A percentile compares a stretch with the other conserved stretches of the same genome.
Evolutionary conservation across 1,140 invertebrate genomes (phyloP).

Genomic region (Apis dorsata): DNA sequence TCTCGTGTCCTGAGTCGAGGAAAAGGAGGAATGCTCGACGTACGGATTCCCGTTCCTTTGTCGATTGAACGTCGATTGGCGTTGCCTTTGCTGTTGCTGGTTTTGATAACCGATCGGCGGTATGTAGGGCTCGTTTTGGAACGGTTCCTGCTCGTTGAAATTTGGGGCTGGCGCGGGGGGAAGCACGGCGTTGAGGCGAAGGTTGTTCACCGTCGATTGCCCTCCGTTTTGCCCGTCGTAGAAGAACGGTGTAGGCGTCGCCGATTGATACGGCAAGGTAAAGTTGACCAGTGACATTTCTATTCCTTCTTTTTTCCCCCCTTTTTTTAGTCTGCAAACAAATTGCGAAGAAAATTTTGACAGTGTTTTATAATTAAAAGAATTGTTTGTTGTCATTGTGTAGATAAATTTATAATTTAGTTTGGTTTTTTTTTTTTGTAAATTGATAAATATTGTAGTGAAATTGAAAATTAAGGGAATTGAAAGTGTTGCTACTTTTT

Average conservation of each 20-base stretch:
- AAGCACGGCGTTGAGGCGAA: constrained; percentile 70
- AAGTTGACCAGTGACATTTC: constrained; percentile 76
- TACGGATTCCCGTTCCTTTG: constrained; percentile 46
- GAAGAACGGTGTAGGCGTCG: constrained; percentile 70
- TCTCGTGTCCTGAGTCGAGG: constrained; percentile 61
- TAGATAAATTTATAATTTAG: no score
- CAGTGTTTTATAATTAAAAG: background rate
- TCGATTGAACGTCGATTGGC: constrained; percentile 50
- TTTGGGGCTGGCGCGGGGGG: constrained; percentile 62
- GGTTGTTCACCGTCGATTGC: constrained; percentile 67
- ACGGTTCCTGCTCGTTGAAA: constrained; percentile 64
- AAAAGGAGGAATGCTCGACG: constrained; percentile 58
- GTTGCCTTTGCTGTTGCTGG: constrained; percentile 62
- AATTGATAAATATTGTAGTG: no score
- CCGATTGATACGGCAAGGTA: constrained; percentile 72
- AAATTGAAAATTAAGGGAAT: no score
- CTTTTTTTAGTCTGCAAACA: background rate
- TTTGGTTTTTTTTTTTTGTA: background rate
- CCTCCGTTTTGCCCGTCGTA: constrained; percentile 61
- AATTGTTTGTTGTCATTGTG: no score
- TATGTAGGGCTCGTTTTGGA: constrained; percentile 70
- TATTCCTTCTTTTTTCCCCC: background rate
- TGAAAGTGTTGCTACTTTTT: no score
- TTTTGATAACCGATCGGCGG: constrained; percentile 65
- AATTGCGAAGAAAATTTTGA: background rate